A percentile compares a stretch with the other conserved stretches of the same genome.
These are phyloP conservation scores for Eustalomyia histrio DNA, from an alignment of 2,888 invertebrate genomes.

Conservation along the genomic window DNA sequence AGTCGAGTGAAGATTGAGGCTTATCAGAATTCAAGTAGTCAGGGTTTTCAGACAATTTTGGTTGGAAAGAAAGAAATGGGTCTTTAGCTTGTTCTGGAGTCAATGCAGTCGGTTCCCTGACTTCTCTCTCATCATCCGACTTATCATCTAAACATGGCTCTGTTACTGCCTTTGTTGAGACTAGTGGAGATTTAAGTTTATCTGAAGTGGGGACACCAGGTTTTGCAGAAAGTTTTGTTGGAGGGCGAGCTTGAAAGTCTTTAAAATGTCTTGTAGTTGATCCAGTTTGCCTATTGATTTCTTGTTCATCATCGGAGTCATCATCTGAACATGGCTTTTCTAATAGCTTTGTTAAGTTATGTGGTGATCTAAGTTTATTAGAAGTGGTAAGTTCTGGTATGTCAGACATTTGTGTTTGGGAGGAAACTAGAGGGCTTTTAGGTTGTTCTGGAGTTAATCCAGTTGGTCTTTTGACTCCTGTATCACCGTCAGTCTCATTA, in stretches of 20 bases:
- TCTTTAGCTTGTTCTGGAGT: no score
- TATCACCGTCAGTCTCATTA: no score
- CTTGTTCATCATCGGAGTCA: background rate
- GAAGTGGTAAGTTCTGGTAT: background rate
- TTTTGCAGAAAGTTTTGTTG: background rate
- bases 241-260: background rate
- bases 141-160: background rate
- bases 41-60: no score
- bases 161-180: background rate
- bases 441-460: background rate
- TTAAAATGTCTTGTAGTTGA: background rate
- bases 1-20: background rate
- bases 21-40: no score
- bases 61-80: no score
- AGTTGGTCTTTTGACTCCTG: background rate
- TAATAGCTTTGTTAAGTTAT: background rate
- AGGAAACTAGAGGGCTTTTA: no score
- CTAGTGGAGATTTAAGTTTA: constrained; percentile 11
- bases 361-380: constrained; percentile 9
- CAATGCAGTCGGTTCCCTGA: background rate
- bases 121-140: background rate
- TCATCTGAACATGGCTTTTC: constrained; percentile 9
- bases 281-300: background rate
- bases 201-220: background rate
- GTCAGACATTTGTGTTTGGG: no score